Evolutionary conservation across 1,140 invertebrate genomes (phyloP).

Genomic region (Holcopasites calliopsidis): DNA sequence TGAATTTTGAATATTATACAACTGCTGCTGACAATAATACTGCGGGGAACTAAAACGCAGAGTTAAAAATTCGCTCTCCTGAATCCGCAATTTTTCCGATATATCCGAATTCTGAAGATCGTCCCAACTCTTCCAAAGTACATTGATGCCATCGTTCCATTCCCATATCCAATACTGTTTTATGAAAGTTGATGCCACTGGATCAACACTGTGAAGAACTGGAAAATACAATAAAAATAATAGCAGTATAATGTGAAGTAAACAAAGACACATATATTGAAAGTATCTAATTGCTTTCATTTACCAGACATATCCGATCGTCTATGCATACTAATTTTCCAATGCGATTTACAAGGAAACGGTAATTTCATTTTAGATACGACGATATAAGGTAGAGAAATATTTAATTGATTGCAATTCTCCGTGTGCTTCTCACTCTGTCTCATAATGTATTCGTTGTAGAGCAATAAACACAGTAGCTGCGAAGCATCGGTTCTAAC

Average conservation of each 20-base stretch:
- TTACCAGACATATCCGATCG: constrained; percentile 71
- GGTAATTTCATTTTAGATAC: constrained; percentile 76
- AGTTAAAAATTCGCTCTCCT: constrained; percentile 74
- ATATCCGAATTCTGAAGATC: constrained; percentile 57
- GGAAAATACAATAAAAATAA: constrained; percentile 15
- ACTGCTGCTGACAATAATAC: constrained; percentile 77
- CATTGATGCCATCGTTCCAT: constrained; percentile 75
- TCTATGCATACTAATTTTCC: constrained; percentile 76
- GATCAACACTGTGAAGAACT: constrained; percentile 64
- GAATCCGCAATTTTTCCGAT: constrained; percentile 72
- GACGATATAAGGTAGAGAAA: constrained; percentile 80
- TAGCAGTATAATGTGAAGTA: background rate
- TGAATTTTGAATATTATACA: constrained; percentile 83
- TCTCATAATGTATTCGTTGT: constrained; percentile 76
- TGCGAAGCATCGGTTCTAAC: constrained; percentile 76
- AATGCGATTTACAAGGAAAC: constrained; percentile 77
- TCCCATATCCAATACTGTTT: constrained; percentile 75
- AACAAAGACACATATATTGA: background rate
- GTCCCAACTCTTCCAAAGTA: constrained; percentile 65
- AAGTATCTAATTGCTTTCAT: background rate
- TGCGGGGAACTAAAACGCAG: constrained; percentile 78
- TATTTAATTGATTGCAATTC: constrained; percentile 62
- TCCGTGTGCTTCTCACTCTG: constrained; percentile 61
- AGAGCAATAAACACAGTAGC: constrained; percentile 78
- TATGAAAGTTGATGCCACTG: constrained; percentile 61